phyloP scores from a whole-genome alignment of 2,797 vertebrate genomes.

The Artibeus lituratus region DNA sequence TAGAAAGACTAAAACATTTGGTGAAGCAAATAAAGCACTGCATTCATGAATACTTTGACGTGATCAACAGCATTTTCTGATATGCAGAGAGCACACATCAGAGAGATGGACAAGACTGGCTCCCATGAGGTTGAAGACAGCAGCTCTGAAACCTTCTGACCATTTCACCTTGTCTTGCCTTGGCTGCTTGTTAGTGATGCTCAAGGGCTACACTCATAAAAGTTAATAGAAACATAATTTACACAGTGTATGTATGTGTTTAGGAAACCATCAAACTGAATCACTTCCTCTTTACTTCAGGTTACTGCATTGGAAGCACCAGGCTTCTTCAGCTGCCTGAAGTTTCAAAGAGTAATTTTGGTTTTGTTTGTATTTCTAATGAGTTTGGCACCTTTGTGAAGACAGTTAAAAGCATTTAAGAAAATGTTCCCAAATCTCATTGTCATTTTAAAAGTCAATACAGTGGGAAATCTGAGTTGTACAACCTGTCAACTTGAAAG shows the following conservation, averaged over 20 bases:
- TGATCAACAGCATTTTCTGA: conserved; percentile 21
- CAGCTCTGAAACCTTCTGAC: background rate
- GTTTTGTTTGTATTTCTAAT: conserved; percentile 42
- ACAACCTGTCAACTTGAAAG: conserved; percentile 18
- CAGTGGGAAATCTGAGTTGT: background rate
- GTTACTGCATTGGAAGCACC: background rate
- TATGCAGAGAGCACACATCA: background rate
- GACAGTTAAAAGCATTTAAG: conserved; percentile 28
- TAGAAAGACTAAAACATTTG: conserved; percentile 30
- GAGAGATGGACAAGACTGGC: background rate
- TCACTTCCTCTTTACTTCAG: background rate
- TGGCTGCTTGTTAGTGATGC: background rate
- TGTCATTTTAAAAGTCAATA: background rate
- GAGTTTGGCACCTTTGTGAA: background rate
- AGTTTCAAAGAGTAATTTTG: background rate
- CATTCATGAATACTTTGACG: conserved; percentile 7
- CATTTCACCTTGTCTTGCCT: background rate
- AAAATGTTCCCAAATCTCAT: background rate
- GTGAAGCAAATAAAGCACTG: background rate
- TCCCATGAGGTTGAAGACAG: background rate
- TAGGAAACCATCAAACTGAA: background rate
- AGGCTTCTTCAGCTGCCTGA: background rate
- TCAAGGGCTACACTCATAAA: background rate
- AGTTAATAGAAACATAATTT: background rate
- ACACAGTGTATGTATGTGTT: background rate